phyloP scores from a whole-genome alignment of 2,797 vertebrate genomes.

The Pipistrellus pipistrellus region DNA sequence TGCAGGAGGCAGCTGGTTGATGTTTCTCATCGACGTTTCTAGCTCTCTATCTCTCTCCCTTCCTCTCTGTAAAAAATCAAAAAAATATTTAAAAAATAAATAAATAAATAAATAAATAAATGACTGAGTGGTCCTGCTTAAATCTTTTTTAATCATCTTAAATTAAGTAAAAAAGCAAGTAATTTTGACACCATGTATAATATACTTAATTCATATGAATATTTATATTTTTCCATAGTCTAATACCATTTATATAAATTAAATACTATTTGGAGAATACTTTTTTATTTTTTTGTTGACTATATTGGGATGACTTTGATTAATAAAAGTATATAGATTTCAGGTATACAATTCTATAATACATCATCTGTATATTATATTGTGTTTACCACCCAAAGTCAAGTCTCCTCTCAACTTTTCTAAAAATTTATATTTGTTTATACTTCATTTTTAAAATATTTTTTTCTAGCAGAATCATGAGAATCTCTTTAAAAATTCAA shows the following conservation, averaged over 20 bases:
- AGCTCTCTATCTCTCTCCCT: too few relatives aligned
- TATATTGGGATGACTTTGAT: neutral
- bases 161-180: slow-evolving; percentile 51
- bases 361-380: neutral
- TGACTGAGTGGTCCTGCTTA: neutral
- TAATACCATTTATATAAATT: slow-evolving; percentile 45
- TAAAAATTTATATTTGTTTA: slow-evolving; percentile 26
- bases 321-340: neutral
- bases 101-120: neutral
- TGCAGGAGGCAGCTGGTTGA: too few relatives aligned
- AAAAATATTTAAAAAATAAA: too few relatives aligned
- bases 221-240: neutral
- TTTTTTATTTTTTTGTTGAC: neutral
- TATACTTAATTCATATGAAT: slow-evolving; percentile 38
- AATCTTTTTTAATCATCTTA: slow-evolving; percentile 50
- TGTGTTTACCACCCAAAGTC: neutral
- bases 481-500: slow-evolving; percentile 22
- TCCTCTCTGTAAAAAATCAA: too few relatives aligned
- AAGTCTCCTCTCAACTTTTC: neutral
- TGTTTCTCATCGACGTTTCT: too few relatives aligned
- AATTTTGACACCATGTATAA: slow-evolving; percentile 33
- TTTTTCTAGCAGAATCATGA: slow-evolving; percentile 55
- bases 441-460: slow-evolving; percentile 10
- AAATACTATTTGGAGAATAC: slow-evolving; percentile 38
- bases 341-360: neutral